Conservation (phyloP, 2,113 vertebrate genomes). For the Zosterops lateralis region DNA sequence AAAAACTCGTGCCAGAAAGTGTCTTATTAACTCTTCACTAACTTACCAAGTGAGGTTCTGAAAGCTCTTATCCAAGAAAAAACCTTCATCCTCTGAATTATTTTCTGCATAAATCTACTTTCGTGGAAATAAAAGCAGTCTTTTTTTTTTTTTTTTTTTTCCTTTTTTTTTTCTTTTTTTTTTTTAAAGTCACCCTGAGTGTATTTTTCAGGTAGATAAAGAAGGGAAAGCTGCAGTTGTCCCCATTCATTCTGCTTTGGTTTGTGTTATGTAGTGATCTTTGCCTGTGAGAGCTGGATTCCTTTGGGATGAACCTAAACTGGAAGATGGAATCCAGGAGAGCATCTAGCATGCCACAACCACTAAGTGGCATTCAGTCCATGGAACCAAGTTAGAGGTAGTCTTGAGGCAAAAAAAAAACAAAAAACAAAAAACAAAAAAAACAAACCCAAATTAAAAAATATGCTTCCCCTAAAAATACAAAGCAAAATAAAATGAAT, state of each 20-base stretch:
- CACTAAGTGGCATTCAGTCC: rapidly evolving
- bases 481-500: not conserved
- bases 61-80: not conserved
- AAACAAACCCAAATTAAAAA: too few species aligned
- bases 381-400: not conserved
- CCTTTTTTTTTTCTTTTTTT: too few species aligned
- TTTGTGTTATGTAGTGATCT: not conserved
- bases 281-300: not conserved
- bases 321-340: not conserved
- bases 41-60: not conserved
- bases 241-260: not conserved
- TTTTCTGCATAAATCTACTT: not conserved
- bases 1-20: not conserved
- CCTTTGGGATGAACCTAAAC: not conserved
- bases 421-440: too few species aligned
- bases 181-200: rapidly evolving
- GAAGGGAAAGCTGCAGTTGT: not conserved
- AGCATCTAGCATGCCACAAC: rapidly evolving
- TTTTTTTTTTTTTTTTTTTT: too few species aligned
- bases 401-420: not conserved
- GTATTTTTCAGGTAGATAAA: not conserved
- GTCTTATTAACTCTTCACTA: not conserved
- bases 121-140: rapidly evolving
- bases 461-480: rapidly evolving
- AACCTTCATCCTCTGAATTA: not conserved